Percentiles rank a stretch among this genome's conserved stretches.
Evolutionary conservation across 2,797 vertebrate species (phyloP).

Genomic region (Xiphorhynchus erythropygius): DNA sequence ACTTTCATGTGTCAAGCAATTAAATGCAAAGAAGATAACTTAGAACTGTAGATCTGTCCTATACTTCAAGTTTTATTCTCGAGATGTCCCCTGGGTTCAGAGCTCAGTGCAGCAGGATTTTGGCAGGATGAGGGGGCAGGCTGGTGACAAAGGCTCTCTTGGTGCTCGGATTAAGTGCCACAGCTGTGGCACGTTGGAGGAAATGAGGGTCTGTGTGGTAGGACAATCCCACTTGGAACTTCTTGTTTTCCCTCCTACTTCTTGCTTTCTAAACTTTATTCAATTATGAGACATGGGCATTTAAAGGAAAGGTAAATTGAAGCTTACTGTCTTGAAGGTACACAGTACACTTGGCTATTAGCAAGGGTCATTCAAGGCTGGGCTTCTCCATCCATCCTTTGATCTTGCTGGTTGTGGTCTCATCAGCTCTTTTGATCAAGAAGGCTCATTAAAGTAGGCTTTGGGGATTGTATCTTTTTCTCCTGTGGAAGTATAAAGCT

Average conservation of each 20-base stretch:
- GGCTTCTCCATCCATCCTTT: neutral
- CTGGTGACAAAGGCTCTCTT: neutral
- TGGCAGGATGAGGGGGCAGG: neutral
- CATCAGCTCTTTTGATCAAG: neutral
- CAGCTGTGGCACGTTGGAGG: neutral
- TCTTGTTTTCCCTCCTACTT: neutral
- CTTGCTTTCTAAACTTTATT: neutral
- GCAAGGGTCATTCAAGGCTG: neutral
- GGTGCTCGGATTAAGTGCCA: fast-evolving
- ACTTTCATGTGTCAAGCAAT: neutral
- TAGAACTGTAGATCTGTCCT: neutral
- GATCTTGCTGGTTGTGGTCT: neutral
- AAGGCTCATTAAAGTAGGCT: neutral
- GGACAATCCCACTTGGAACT: neutral
- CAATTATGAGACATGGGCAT: neutral
- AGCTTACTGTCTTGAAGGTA: neutral
- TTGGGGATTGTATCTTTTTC: neutral
- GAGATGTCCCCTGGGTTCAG: neutral
- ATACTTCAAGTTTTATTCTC: neutral
- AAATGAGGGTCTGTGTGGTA: neutral
- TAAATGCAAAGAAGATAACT: neutral
- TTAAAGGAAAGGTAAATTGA: neutral
- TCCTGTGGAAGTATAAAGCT: neutral
- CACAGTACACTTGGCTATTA: neutral
- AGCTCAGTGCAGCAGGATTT: fast-evolving